Base-by-base conservation (phyloP, 2,797 vertebrate species). In the Melanotaenia maccullochi region DNA sequence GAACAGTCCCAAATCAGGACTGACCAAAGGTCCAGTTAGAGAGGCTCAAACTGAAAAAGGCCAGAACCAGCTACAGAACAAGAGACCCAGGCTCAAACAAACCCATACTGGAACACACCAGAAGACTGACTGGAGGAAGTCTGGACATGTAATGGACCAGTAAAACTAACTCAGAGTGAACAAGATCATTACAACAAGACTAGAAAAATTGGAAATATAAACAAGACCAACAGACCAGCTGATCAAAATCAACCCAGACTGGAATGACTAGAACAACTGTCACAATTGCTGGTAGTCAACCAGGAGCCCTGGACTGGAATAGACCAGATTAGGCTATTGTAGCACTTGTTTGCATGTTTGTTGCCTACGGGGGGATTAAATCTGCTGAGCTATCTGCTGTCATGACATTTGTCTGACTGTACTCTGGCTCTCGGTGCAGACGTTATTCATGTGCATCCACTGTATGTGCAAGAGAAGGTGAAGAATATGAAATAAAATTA, bases 401-500 rank as follows among this genome's bases (percentile, higher is more conserved):
- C 63, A 11, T 33, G 47, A 68, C 25, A 28, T 81, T 25, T 52
- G 24, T 44, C 18, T 30, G 42, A 47, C 42, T 47, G 42, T 51
- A 1, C 59, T 32, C 57, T 9, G 52, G 9, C 44, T 58, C 38
- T 59, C n/a, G 4, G 30, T 63, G 47, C 16, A 47, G 42, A 47
- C 4, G 42, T 59, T 64, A 58, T 60, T 2, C 13, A n/a, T 51
- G 32, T 66, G 36, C 12, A n/a, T 30, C 63, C 6, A 6, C 4
- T 38, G 56, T 47, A 47, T 47, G 65, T 44, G 70, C 25, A 49
- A 67, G 42, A 47, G 18, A 47, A 47, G 18, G 42, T 20, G 42
- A 20, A 47, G 62, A 68, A 77, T 67, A 84, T 82, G 32, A 76
- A 78, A 82, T 80, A 11, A 69, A 79, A 75, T 78, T 44, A 68